A percentile compares a stretch with the other conserved stretches of the same genome.
Conservation (phyloP, 2,113 vertebrate genomes). For the Phaethon lepturus region DNA sequence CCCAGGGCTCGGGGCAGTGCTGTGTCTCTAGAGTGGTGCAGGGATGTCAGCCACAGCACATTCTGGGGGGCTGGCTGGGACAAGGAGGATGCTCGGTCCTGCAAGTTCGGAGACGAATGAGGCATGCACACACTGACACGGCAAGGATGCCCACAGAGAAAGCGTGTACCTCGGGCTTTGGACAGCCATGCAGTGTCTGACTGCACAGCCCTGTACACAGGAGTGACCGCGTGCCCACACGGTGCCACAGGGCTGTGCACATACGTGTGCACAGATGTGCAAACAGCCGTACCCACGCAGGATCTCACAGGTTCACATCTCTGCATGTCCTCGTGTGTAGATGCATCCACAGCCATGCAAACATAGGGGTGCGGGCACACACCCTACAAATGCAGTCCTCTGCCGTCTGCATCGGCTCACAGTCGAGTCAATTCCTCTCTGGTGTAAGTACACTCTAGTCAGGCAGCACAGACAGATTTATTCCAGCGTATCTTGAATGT, state of each 20-base stretch:
- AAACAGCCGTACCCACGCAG: rapidly evolving
- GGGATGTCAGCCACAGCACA: background rate
- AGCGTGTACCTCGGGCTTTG: background rate
- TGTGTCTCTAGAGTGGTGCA: background rate
- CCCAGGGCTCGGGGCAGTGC: constrained; percentile 38
- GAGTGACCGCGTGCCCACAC: background rate
- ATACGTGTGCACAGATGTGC: background rate
- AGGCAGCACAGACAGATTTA: background rate
- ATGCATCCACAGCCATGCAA: background rate
- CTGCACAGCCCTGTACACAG: background rate
- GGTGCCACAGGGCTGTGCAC: background rate
- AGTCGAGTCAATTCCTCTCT: background rate
- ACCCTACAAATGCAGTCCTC: background rate
- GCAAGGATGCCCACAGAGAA: background rate
- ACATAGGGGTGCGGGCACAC: background rate
- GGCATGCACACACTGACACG: background rate
- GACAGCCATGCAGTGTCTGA: background rate
- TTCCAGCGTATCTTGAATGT: background rate
- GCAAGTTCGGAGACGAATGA: background rate
- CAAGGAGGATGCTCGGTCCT: background rate
- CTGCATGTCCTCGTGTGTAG: rapidly evolving
- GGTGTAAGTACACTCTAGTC: background rate
- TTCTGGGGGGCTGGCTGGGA: background rate
- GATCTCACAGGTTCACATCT: background rate
- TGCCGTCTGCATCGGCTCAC: background rate